These are phyloP conservation scores for Tholera decimalis DNA, from an alignment of 2,888 invertebrate species.

Conservation along the genomic window DNA sequence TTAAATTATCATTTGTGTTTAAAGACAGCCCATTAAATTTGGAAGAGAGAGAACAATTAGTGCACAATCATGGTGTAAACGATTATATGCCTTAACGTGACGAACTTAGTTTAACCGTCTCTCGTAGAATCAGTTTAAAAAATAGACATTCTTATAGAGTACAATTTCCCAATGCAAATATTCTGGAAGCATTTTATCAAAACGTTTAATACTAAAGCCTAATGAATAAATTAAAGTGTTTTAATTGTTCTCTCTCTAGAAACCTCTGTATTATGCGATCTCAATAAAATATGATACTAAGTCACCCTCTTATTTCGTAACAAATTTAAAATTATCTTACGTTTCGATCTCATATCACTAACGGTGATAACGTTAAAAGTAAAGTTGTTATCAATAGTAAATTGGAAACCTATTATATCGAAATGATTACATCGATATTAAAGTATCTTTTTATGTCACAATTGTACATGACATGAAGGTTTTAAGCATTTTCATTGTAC, in stretches of 20 bases:
- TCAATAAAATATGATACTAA: constrained; percentile 23
- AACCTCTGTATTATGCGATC: constrained; percentile 22
- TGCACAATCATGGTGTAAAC: background rate
- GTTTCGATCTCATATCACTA: constrained; percentile 13
- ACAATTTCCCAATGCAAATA: too few relatives aligned
- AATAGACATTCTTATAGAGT: too few relatives aligned
- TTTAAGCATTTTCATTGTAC: constrained; percentile 5
- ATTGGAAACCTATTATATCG: constrained; percentile 42
- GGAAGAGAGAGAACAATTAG: constrained; percentile 16
- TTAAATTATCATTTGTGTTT: background rate
- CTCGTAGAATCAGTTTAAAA: too few relatives aligned
- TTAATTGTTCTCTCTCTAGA: constrained; percentile 7
- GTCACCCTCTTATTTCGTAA: constrained; percentile 10
- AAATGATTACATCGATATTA: constrained; percentile 53
- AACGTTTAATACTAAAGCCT: too few relatives aligned
- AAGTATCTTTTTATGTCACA: constrained; percentile 44
- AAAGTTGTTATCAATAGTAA: constrained; percentile 48
- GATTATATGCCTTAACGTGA: background rate
- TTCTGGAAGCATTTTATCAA: too few relatives aligned
- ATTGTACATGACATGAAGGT: background rate
- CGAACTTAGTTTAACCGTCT: background rate
- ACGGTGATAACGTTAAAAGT: constrained; percentile 32
- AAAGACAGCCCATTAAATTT: background rate
- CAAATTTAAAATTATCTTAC: constrained; percentile 18
- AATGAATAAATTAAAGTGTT: too few relatives aligned